Evolutionary conservation across 37 sponge, comb jelly and placozoan species (phyloP), one percentile per base, ranked within the genome.

Genomic region (Beroe forskalii): DNA sequence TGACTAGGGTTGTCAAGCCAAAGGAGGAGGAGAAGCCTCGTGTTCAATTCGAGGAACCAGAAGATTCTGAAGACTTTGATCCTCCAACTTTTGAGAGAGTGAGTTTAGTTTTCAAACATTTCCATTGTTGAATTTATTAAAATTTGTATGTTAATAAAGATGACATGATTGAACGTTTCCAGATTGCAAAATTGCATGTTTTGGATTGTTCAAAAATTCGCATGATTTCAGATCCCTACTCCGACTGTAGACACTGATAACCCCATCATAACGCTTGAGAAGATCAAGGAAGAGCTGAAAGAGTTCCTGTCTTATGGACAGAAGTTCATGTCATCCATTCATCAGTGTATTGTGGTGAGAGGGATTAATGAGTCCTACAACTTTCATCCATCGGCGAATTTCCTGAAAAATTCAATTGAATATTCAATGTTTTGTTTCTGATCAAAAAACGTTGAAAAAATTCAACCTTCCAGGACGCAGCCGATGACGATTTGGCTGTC

Each of bases 291-390:
- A 25, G 86, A 80, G 27, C 37, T 80, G 28, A 41, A 80, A 37
- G 86, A 80, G 3, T 80, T 80, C 30, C 55, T 80, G 25, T 80
- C 86, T 0, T 80, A 80, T 43, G 86, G 86, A 22, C 37, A 80
- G 22, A 80, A 80, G 31, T 80, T 80, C 48, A 80, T 80, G 25
- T 38, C 37, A 38, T 35, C 37, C 48, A 80, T 80, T 24, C 86
- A 80, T 44, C 30, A 38, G 9, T 80, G 86, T 27, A 38, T 80
- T 1, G 35, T 44, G 86, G 86, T 80, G 30, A 25, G n/a, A 30
- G n/a, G n/a, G n/a, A n/a, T n/a, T n/a, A n/a, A n/a, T n/a, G n/a
- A n/a, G n/a, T n/a, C n/a, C n/a, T n/a, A n/a, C n/a, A n/a, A n/a
- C n/a, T n/a, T n/a, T n/a, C n/a, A n/a, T n/a, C n/a, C n/a, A n/a